Evolutionary conservation across 2,797 vertebrate species (phyloP).

Genomic region (Pseudochaenichthys georgianus): DNA sequence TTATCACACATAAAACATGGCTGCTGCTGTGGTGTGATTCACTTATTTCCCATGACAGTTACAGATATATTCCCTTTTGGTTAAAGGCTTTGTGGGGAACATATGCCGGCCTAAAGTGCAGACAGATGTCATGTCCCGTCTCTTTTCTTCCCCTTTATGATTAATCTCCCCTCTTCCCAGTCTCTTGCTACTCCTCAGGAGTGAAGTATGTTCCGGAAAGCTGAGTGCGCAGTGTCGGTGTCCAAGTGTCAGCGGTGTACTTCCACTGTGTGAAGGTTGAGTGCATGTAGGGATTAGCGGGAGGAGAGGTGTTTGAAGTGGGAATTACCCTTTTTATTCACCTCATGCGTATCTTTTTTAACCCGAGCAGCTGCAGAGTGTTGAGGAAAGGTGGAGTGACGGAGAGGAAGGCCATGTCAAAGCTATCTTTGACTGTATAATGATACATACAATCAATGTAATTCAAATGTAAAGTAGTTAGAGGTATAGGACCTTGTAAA

Average conservation of each 20-base stretch:
- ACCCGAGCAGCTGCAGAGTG: conserved; percentile 48
- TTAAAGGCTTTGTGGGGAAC: conserved; percentile 26
- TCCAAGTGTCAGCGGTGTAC: conserved; percentile 62
- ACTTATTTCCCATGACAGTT: not conserved
- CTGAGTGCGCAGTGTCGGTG: conserved; percentile 56
- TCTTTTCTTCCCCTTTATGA: conserved; percentile 25
- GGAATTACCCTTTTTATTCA: conserved; percentile 69
- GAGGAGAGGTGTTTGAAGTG: conserved; percentile 73
- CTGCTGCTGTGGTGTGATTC: not conserved
- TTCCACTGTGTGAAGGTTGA: conserved; percentile 62
- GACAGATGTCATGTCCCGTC: conserved; percentile 24
- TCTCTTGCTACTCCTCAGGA: conserved; percentile 42
- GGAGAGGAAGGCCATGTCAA: conserved; percentile 9
- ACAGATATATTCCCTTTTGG: too few species aligned
- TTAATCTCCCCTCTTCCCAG: conserved; percentile 43
- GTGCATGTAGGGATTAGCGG: conserved; percentile 69
- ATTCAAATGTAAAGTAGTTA: too few species aligned
- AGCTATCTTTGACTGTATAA: conserved; percentile 15
- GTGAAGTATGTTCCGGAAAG: conserved; percentile 51
- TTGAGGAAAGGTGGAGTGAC: conserved; percentile 8
- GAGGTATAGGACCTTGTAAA: too few species aligned
- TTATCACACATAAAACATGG: not conserved
- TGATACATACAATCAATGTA: conserved; percentile 17
- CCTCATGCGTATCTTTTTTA: conserved; percentile 66
- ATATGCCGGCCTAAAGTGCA: conserved; percentile 27